These are phyloP conservation scores for Balaeniceps rex DNA, from an alignment of 2,113 vertebrate genomes.

Conservation along the genomic window DNA sequence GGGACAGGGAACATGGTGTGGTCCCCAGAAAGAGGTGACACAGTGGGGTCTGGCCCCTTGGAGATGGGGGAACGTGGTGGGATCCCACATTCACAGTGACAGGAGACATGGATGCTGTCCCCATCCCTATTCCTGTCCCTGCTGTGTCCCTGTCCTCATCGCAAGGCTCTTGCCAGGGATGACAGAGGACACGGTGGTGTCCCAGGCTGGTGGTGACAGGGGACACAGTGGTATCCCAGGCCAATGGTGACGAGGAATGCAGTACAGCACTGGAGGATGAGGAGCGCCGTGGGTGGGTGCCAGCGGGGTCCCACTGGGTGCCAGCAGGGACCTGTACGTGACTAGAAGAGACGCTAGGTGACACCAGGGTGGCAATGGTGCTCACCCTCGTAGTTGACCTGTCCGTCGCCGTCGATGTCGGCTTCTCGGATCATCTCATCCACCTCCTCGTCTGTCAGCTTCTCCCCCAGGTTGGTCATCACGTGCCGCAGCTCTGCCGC, in stretches of 20 bases:
- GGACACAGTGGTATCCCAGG: neutral
- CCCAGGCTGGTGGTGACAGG: neutral
- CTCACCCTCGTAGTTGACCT: constrained; percentile 93
- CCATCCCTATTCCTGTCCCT: neutral
- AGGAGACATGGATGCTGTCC: neutral
- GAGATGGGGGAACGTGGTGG: too few species aligned
- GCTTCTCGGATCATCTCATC: constrained; percentile 93
- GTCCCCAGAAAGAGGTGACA: neutral
- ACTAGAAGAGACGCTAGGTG: neutral
- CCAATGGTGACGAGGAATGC: neutral
- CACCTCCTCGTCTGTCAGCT: constrained; percentile 89
- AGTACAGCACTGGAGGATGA: rapidly evolving
- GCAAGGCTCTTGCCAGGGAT: neutral
- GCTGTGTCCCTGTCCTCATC: neutral
- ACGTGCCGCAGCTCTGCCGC: constrained; percentile 88
- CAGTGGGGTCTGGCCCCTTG: neutral
- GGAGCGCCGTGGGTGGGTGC: neutral
- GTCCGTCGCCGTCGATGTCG: constrained; percentile 88
- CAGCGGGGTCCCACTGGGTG: neutral
- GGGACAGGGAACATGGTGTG: neutral
- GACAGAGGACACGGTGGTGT: neutral
- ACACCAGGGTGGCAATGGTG: rapidly evolving
- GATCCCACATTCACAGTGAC: too few species aligned
- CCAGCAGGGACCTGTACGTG: neutral
- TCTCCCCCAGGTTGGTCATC: constrained; percentile 92